These are phyloP conservation scores for Typhlichthys eigenmanni DNA, from an alignment of 2,797 vertebrate species.

Conservation along the genomic window DNA sequence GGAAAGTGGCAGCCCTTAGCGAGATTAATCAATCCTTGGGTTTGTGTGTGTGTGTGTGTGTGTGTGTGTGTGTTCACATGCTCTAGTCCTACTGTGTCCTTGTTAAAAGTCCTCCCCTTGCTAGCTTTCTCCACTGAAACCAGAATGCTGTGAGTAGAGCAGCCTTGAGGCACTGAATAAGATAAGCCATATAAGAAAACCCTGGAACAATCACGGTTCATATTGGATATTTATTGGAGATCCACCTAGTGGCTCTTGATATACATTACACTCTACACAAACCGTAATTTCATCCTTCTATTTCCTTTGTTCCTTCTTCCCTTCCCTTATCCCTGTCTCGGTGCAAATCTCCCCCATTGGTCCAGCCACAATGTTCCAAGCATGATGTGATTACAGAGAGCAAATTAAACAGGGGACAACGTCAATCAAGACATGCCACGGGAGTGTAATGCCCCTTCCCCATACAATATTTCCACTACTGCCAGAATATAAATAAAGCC, in stretches of 20 bases:
- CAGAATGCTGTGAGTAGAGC: neutral
- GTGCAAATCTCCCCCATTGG: neutral
- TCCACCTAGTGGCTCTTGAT: constrained; percentile 42
- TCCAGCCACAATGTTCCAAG: constrained; percentile 15
- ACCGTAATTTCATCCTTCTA: neutral
- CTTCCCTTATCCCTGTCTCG: neutral
- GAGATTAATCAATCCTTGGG: constrained; percentile 48
- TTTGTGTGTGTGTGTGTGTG: constrained; percentile 8
- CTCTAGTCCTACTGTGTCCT: constrained; percentile 19
- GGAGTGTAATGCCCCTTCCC: constrained; percentile 13
- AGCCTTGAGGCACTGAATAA: neutral
- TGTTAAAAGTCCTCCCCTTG: constrained; percentile 29
- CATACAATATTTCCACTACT: neutral
- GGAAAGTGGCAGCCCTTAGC: constrained; percentile 20
- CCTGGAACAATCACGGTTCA: neutral
- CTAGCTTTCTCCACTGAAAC: constrained; percentile 24
- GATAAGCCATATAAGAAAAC: constrained; percentile 22
- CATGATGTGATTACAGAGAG: constrained; percentile 30
- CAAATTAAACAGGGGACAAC: constrained; percentile 37
- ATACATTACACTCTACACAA: constrained; percentile 5
- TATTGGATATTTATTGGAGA: neutral
- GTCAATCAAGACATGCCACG: constrained; percentile 17
- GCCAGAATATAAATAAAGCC: neutral
- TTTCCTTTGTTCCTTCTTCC: constrained; percentile 1
- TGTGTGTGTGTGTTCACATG: neutral